phyloP scores from a whole-genome alignment of 2,113 vertebrate genomes.

The Sebastes schlegelii region DNA sequence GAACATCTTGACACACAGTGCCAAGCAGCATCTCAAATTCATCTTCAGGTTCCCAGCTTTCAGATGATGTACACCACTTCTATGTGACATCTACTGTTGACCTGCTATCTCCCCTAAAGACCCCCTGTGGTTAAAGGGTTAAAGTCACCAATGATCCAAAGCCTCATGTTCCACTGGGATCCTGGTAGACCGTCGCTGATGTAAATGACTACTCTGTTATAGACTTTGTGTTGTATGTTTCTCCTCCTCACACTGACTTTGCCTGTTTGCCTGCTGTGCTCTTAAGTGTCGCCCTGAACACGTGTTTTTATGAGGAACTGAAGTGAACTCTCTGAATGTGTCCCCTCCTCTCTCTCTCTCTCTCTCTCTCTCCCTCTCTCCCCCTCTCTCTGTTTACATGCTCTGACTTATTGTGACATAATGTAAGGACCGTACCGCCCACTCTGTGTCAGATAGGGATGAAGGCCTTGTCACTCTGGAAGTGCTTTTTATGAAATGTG shows the following conservation, averaged over 20 bases:
- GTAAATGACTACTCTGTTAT: constrained; percentile 62
- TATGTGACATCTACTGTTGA: too few relatives aligned
- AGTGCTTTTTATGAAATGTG: constrained; percentile 64
- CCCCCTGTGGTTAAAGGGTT: too few relatives aligned
- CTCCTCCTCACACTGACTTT: constrained; percentile 9
- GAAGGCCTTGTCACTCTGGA: constrained; percentile 41
- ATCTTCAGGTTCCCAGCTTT: too few relatives aligned
- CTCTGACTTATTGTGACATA: constrained; percentile 40
- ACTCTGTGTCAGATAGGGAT: constrained; percentile 35
- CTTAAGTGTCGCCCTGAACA: constrained; percentile 64
- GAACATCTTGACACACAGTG: too few relatives aligned
- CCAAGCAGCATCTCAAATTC: too few relatives aligned
- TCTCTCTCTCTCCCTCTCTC: constrained; percentile 60
- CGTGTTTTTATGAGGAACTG: constrained; percentile 50
- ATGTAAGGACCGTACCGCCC: constrained; percentile 38
- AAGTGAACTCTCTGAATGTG: constrained; percentile 63
- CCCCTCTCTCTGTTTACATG: constrained; percentile 70
- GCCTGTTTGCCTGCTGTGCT: constrained; percentile 70
- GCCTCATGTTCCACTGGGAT: neutral
- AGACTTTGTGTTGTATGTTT: constrained; percentile 5
- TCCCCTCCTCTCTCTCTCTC: constrained; percentile 49
- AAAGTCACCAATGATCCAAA: neutral
- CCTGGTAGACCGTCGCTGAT: constrained; percentile 30
- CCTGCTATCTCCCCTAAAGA: too few relatives aligned
- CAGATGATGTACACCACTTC: too few relatives aligned